A percentile compares a stretch with the other conserved stretches of the same genome.
phyloP scores from a whole-genome alignment of 2,797 vertebrate species.

The Channa striata region DNA sequence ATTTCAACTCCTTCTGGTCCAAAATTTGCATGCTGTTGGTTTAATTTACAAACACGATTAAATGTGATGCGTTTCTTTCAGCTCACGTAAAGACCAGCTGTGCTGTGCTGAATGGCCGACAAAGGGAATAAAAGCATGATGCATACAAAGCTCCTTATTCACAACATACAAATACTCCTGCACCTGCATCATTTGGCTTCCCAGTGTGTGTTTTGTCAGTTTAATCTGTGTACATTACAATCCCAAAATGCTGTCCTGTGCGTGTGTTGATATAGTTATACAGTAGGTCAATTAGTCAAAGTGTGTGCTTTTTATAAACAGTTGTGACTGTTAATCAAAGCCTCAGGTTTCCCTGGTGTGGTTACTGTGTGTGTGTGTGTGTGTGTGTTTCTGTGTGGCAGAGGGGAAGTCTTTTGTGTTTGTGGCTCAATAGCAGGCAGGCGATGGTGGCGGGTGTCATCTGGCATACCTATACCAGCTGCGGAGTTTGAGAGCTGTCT shows the following conservation, averaged over 20 bases:
- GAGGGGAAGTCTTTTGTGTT: constrained; percentile 56
- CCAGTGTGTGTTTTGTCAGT: neutral
- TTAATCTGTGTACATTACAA: neutral
- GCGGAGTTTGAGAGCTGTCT: constrained; percentile 26
- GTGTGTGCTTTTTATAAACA: constrained; percentile 25
- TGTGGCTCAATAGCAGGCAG: constrained; percentile 69
- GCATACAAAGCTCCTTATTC: constrained; percentile 19
- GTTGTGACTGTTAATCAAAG: constrained; percentile 60
- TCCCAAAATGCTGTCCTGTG: neutral
- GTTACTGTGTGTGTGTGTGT: constrained; percentile 25
- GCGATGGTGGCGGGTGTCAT: constrained; percentile 66
- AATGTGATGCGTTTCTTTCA: neutral
- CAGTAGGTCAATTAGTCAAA: constrained; percentile 11
- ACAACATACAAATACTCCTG: neutral
- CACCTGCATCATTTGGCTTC: constrained; percentile 38
- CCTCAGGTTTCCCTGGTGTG: constrained; percentile 46
- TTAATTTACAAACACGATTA: constrained; percentile 11
- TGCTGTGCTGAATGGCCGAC: constrained; percentile 12
- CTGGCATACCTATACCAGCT: constrained; percentile 73
- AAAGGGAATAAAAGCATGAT: constrained; percentile 11
- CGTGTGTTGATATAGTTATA: constrained; percentile 3
- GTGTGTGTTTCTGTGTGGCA: constrained; percentile 8
- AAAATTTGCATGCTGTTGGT: constrained; percentile 3
- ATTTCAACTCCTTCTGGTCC: constrained; percentile 17
- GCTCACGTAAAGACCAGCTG: neutral